A percentile compares a stretch with the other conserved stretches of the same genome.
phyloP scores from a whole-genome alignment of 92 coral and sea anemone species.

The Phymanthus crucifer region DNA sequence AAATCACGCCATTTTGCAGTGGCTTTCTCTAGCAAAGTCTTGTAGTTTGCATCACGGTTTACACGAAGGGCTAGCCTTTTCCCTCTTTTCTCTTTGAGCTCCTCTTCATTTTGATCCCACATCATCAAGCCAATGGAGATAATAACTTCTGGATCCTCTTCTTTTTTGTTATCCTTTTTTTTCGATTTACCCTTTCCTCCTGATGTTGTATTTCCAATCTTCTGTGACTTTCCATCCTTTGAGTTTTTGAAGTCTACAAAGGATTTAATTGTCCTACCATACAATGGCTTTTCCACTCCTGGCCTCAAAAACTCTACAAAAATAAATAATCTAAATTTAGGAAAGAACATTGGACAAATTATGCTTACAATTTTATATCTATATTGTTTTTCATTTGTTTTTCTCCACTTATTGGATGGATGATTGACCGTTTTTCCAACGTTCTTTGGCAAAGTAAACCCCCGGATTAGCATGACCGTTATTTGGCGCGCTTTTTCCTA shows the following conservation, averaged over 20 bases:
- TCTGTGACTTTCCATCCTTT: background rate
- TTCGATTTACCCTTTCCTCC: background rate
- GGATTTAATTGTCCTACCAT: background rate
- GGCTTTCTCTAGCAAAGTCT: slow-evolving; percentile 38
- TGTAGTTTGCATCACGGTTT: slow-evolving; percentile 15
- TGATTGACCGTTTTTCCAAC: too few species aligned
- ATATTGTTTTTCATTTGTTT: too few species aligned
- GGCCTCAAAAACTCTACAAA: background rate
- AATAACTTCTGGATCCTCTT: slow-evolving; percentile 39
- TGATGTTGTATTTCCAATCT: background rate
- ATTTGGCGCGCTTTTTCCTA: too few species aligned
- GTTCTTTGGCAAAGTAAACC: too few species aligned
- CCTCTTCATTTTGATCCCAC: slow-evolving; percentile 41
- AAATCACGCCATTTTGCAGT: slow-evolving; percentile 53
- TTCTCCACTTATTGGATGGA: too few species aligned
- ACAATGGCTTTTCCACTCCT: background rate
- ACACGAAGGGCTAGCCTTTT: slow-evolving; percentile 41
- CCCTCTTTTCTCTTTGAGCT: slow-evolving; percentile 54
- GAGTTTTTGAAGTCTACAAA: background rate
- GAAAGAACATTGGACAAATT: background rate
- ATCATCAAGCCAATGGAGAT: slow-evolving; percentile 46
- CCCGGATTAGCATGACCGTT: too few species aligned
- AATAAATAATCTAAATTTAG: background rate
- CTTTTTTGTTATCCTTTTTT: background rate
- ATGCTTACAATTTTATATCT: too few species aligned